Evolutionary conservation across 2,888 invertebrate genomes (phyloP).

Genomic region (Hydrotaea cyrtoneurina): DNA sequence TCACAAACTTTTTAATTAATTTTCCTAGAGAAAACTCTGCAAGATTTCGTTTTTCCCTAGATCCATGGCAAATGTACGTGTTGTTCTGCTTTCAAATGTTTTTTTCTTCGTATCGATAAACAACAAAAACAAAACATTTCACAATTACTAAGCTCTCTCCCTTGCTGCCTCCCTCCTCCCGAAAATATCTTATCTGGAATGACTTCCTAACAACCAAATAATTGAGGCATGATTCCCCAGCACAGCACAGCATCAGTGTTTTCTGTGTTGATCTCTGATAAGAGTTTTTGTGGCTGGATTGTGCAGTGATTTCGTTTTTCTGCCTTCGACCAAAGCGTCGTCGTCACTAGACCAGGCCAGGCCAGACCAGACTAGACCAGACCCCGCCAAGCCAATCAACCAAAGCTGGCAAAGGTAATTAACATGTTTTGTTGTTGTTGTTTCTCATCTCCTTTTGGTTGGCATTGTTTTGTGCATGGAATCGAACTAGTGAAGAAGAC

Average conservation of each 20-base stretch:
- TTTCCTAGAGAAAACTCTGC: too few species aligned
- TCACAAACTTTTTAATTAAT: too few species aligned
- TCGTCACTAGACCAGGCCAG: neutral
- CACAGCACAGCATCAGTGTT: slow-evolving; percentile 8
- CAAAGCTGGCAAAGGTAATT: neutral
- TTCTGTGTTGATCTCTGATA: neutral
- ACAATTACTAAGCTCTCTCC: too few species aligned
- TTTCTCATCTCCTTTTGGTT: neutral
- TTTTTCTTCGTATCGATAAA: too few species aligned
- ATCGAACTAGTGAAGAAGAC: too few species aligned
- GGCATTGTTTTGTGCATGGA: neutral
- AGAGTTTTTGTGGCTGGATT: neutral
- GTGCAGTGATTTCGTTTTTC: slow-evolving; percentile 3
- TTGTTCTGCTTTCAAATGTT: too few species aligned
- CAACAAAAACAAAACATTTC: too few species aligned
- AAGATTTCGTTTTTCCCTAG: too few species aligned
- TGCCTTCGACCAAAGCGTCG: neutral
- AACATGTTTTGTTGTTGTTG: slow-evolving; percentile 24
- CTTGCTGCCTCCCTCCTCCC: too few species aligned
- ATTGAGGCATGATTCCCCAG: slow-evolving; percentile 5
- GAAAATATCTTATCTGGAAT: neutral
- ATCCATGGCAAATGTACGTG: too few species aligned
- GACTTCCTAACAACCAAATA: slow-evolving; percentile 17
- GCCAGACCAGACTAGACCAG: too few species aligned
- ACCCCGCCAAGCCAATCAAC: neutral